phyloP scores from a whole-genome alignment of 2,797 vertebrate genomes.

The Scarus forsteni region DNA sequence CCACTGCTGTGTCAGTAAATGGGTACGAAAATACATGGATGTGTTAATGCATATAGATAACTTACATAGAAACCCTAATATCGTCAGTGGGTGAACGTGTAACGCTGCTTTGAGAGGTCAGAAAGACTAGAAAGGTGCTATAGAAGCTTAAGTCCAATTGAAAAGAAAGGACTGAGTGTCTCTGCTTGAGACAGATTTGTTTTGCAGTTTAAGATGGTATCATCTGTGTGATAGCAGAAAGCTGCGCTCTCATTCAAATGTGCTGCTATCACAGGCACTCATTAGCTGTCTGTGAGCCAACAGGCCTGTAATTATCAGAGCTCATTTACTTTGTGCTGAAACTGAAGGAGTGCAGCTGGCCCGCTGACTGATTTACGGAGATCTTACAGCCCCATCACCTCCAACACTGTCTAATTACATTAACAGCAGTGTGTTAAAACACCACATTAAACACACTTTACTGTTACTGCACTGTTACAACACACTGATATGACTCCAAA shows the following conservation, averaged over 20 bases:
- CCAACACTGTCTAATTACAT: slow-evolving; percentile 28
- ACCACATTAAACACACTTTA: too few relatives aligned
- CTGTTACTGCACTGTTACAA: too few relatives aligned
- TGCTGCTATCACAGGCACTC: slow-evolving; percentile 23
- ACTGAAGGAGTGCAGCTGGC: slow-evolving; percentile 20
- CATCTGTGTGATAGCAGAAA: neutral
- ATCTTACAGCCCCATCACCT: slow-evolving; percentile 12
- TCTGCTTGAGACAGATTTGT: neutral
- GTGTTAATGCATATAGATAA: too few relatives aligned
- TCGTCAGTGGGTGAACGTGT: too few relatives aligned
- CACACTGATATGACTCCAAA: too few relatives aligned
- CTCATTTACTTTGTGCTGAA: slow-evolving; percentile 49
- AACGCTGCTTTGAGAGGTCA: too few relatives aligned
- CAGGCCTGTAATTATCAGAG: slow-evolving; percentile 41
- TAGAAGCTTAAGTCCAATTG: too few relatives aligned
- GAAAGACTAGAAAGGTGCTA: too few relatives aligned
- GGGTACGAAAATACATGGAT: too few relatives aligned
- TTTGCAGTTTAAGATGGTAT: neutral
- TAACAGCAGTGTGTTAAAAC: slow-evolving; percentile 17
- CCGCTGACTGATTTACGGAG: slow-evolving; percentile 13
- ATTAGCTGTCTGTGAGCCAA: slow-evolving; percentile 44
- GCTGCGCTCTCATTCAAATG: neutral
- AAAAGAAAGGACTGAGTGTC: neutral
- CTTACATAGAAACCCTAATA: too few relatives aligned
- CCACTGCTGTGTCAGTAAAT: too few relatives aligned